Evolutionary conservation across 2,888 invertebrate species (phyloP).

Genomic region (Rhagonycha lutea): DNA sequence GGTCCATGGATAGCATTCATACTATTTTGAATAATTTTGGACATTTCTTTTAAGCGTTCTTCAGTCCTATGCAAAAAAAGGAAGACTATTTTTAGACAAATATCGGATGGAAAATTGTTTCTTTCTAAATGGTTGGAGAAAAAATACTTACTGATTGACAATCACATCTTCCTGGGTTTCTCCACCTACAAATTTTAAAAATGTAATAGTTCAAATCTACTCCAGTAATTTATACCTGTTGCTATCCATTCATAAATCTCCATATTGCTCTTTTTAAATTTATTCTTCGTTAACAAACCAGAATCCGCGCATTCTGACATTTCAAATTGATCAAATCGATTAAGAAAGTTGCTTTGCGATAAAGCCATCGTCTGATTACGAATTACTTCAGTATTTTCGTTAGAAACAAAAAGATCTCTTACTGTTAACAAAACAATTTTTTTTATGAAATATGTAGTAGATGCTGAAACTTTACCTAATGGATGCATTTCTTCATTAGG

Average conservation of each 20-base stretch:
- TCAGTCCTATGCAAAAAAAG: neutral
- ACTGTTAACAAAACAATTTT: neutral
- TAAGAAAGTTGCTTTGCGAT: neutral
- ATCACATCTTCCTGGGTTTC: neutral
- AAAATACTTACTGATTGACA: neutral
- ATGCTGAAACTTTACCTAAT: neutral
- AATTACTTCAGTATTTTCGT: neutral
- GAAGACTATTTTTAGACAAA: too few relatives aligned
- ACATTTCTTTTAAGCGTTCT: neutral
- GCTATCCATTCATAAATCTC: neutral
- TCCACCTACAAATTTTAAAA: neutral
- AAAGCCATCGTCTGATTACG: neutral
- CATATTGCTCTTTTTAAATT: neutral
- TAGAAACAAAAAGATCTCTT: neutral
- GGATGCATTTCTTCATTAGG: neutral
- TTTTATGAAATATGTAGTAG: neutral
- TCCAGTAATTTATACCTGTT: neutral
- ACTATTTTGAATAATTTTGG: neutral
- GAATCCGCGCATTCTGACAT: neutral
- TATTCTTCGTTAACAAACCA: neutral
- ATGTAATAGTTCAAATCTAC: neutral
- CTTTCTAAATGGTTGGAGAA: too few relatives aligned
- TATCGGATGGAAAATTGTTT: too few relatives aligned
- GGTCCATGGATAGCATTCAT: neutral
- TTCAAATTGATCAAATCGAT: too few relatives aligned